A percentile compares a stretch with the other conserved stretches of the same genome.
These are phyloP conservation scores for Eleginops maclovinus DNA, from an alignment of 2,113 vertebrate species.

Conservation along the genomic window DNA sequence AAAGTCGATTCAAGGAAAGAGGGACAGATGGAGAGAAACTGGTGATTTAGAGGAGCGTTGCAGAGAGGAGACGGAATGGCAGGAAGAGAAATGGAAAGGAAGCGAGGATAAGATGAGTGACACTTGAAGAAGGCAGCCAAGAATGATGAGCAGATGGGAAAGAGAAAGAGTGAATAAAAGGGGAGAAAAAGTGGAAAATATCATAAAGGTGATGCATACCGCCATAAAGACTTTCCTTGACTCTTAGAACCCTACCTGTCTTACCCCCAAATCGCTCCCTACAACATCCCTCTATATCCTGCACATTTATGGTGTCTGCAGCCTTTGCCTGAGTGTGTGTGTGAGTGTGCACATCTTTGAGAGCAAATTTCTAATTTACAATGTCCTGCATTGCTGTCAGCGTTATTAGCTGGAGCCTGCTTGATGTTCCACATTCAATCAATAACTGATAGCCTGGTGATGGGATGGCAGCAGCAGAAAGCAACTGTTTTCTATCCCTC, in stretches of 20 bases:
- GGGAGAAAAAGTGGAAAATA: not conserved
- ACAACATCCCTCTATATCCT: conserved; percentile 1
- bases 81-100: conserved; percentile 34
- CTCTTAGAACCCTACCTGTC: conserved; percentile 10
- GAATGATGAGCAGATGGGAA: conserved; percentile 13
- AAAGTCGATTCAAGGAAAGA: conserved; percentile 38
- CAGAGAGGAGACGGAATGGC: conserved; percentile 37
- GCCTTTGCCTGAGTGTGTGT: conserved; percentile 16
- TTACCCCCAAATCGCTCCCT: not conserved
- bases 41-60: conserved; percentile 52
- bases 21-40: conserved; percentile 62
- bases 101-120: conserved; percentile 48
- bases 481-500: conserved; percentile 17
- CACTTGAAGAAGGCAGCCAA: conserved; percentile 33
- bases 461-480: conserved; percentile 49
- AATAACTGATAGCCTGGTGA: conserved; percentile 71
- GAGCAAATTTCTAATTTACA: conserved; percentile 51
- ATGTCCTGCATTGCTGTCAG: conserved; percentile 47
- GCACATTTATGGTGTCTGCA: conserved; percentile 30
- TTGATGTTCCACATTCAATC: conserved; percentile 70
- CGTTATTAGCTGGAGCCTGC: conserved; percentile 63
- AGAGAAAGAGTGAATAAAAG: not conserved
- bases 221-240: conserved; percentile 28
- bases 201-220: conserved; percentile 30
- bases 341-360: conserved; percentile 12